These are phyloP conservation scores for Anthoscopus minutus DNA, from an alignment of 2,113 vertebrate genomes.

Conservation along the genomic window DNA sequence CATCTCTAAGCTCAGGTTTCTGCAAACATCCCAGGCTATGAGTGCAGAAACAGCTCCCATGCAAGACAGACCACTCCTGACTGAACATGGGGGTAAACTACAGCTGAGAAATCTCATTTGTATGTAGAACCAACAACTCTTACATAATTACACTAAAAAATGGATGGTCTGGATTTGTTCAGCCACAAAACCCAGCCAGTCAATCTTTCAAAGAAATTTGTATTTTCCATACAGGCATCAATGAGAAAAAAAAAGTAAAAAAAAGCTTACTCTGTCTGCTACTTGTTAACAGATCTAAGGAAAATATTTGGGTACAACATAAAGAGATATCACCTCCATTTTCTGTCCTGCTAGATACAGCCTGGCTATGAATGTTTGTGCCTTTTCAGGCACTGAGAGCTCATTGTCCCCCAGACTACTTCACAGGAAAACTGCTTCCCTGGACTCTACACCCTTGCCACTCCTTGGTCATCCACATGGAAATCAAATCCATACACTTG, in stretches of 20 bases:
- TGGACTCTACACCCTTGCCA: neutral
- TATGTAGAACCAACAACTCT: neutral
- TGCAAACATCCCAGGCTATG: neutral
- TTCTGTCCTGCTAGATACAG: neutral
- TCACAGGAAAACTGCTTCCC: neutral
- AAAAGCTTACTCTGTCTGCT: neutral
- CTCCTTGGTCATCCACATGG: neutral
- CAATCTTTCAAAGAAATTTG: neutral
- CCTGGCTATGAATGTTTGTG: neutral
- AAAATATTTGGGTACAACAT: neutral
- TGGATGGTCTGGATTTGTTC: neutral
- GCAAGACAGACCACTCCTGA: neutral
- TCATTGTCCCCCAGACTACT: neutral
- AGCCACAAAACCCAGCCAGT: neutral
- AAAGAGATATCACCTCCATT: neutral
- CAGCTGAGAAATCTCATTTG: neutral
- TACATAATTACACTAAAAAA: neutral
- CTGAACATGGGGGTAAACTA: neutral
- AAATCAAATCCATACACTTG: neutral
- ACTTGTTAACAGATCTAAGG: neutral
- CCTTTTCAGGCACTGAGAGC: neutral
- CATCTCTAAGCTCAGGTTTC: neutral
- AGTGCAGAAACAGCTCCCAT: neutral
- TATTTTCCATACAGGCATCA: neutral
- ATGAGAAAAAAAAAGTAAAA: neutral